Base-by-base conservation (phyloP, 1,140 invertebrate genomes). In the Caenorhabditis tropicalis region DNA sequence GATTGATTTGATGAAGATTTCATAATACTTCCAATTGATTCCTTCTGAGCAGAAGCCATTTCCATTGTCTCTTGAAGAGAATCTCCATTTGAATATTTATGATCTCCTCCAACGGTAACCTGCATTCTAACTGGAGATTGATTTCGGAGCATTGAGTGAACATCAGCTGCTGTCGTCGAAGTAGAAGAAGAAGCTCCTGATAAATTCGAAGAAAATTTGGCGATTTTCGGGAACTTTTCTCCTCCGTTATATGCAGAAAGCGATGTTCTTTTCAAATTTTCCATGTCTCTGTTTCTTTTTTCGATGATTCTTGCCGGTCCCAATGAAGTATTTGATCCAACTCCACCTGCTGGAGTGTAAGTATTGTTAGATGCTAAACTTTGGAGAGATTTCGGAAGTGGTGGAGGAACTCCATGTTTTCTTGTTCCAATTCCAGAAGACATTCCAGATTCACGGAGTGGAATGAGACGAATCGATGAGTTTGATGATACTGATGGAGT, bases 81-180 rank as follows among this genome's bases (percentile, higher is more conserved):
- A 43, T 39, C 33, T 21, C 36, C 36, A 33, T 36, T 65, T n/a
- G 60, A 51, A n/a, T 51, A 16, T 27, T 74, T n/a, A n/a, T 74
- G 36, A 24, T 74, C 65, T 24, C 36, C 65, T 39, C 65, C 65
- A 24, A 74, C 33, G 9, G 36, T 21, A 21, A 74, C 65, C 43
- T 74, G 65, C 65, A 74, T 74, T 74, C 36, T 1, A 31, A 74
- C 65, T 74, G 65, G 65, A 39, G 36, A 43, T n/a, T 74, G 65
- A 39, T 74, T 29, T 24, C 36, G 36, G 3, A 74, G 65, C 33
- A 74, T 43, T 74, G 65, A 74, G 12, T 46, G 33, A n/a, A 74
- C 36, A 74, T 74, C 65, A 7, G 43, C 21, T 27, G 36, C 36
- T 1, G 36, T 24, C 10, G 65, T 36, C 12, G 65, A 43, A 10